Conservation (phyloP, 2,113 vertebrate genomes). For the Anser brachyrhynchus region DNA sequence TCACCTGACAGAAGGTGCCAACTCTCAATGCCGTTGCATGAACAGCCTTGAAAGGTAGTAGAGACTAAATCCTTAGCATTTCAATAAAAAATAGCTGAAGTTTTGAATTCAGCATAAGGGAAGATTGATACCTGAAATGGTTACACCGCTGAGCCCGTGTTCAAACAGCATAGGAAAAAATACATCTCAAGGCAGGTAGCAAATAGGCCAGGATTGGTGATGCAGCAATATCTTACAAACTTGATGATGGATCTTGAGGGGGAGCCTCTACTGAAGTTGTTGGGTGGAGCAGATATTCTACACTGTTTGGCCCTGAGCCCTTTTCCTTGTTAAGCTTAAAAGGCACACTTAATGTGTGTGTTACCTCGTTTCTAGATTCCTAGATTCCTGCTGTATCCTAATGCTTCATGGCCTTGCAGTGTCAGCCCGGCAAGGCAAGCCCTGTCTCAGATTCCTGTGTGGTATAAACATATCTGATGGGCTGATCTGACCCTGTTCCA, state of each 20-base stretch:
- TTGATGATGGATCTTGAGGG: background rate
- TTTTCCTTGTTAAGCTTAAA: background rate
- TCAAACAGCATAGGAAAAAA: background rate
- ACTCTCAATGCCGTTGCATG: background rate
- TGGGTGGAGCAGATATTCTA: background rate
- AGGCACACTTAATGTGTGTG: fast-evolving
- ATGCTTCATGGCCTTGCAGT: background rate
- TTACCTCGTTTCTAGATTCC: background rate
- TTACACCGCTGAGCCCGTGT: background rate
- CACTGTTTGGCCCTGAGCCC: background rate
- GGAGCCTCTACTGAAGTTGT: background rate
- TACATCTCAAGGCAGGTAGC: background rate
- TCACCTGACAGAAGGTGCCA: background rate
- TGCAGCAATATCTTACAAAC: background rate
- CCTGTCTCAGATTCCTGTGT: background rate
- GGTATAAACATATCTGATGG: background rate
- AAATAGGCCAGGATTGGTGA: background rate
- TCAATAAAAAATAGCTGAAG: background rate
- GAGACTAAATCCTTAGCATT: background rate
- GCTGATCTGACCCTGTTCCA: background rate
- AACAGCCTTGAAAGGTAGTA: background rate
- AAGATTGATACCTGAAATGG: background rate
- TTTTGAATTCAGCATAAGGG: background rate
- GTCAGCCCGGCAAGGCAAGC: background rate
- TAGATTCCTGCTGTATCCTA: background rate